Evolutionary conservation across 2,797 vertebrate genomes (phyloP).

Genomic region (Aplochiton taeniatus): DNA sequence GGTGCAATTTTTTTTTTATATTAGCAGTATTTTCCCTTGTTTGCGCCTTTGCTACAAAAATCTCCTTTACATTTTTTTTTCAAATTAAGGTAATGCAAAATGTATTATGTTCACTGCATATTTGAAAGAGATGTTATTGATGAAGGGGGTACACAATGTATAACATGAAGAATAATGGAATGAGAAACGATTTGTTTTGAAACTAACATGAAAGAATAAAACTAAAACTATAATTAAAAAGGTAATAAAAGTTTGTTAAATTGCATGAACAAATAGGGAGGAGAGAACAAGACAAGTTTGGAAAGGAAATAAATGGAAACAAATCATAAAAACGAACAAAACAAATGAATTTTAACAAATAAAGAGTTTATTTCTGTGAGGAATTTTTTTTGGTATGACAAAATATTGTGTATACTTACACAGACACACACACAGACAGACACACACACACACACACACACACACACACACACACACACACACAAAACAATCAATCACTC

Average conservation of each 20-base stretch:
- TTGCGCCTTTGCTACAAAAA: too few species aligned
- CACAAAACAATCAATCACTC: slow-evolving; percentile 52
- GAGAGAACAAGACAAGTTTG: background rate
- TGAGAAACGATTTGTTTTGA: background rate
- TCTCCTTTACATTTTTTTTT: too few species aligned
- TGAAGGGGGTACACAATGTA: background rate
- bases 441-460: slow-evolving; percentile 43
- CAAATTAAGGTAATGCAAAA: too few species aligned
- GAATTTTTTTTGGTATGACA: slow-evolving; percentile 58
- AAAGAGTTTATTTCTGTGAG: slow-evolving; percentile 76
- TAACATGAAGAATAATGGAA: background rate
- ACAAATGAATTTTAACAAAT: slow-evolving; percentile 76
- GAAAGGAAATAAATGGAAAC: slow-evolving; percentile 51
- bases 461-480: slow-evolving; percentile 37
- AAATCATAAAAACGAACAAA: slow-evolving; percentile 74
- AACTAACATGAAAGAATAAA: background rate
- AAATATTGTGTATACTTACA: slow-evolving; percentile 59
- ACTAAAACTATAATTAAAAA: too few species aligned
- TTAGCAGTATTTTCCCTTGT: too few species aligned
- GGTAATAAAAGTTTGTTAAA: too few species aligned
- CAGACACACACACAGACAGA: slow-evolving; percentile 37
- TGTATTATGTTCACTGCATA: background rate
- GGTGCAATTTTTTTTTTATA: too few species aligned
- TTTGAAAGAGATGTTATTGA: background rate
- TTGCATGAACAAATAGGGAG: background rate